Percentiles rank a stretch among this genome's conserved stretches.
Conservation (phyloP, 2,797 vertebrate species). For the Labroides dimidiatus region DNA sequence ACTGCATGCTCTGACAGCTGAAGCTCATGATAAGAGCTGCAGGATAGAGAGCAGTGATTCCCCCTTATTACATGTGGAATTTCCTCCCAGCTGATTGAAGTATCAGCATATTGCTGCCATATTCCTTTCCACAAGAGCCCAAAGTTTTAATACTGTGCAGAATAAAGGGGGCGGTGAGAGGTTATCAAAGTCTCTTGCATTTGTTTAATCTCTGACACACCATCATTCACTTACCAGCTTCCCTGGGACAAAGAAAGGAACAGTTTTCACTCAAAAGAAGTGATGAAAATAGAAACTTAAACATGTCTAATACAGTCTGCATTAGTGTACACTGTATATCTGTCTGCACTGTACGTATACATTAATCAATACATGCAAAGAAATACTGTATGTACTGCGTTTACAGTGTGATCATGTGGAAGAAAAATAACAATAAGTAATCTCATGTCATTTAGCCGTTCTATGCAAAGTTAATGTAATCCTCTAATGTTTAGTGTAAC, state of each 20-base stretch:
- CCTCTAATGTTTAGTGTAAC: conserved; percentile 89
- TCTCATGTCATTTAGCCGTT: conserved; percentile 87
- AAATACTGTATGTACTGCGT: conserved; percentile 81
- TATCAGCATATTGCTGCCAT: conserved; percentile 84
- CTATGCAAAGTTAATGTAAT: conserved; percentile 90
- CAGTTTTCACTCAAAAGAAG: conserved; percentile 34
- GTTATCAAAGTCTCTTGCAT: conserved; percentile 66
- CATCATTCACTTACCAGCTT: conserved; percentile 59
- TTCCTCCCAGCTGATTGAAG: conserved; percentile 84
- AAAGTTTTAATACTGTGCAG: conserved; percentile 78
- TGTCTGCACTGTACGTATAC: conserved; percentile 41
- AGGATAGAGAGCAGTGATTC: conserved; percentile 65
- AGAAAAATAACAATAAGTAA: conserved; percentile 87
- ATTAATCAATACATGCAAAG: conserved; percentile 79
- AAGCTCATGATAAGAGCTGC: conserved; percentile 51
- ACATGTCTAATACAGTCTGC: conserved; percentile 31
- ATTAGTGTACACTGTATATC: conserved; percentile 39
- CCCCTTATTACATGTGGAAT: conserved; percentile 82
- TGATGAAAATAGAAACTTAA: conserved; percentile 35
- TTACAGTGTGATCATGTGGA: conserved; percentile 81
- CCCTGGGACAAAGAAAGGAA: conserved; percentile 40
- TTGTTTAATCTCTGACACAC: conserved; percentile 71
- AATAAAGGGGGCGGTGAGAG: conserved; percentile 66
- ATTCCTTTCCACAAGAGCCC: conserved; percentile 72
- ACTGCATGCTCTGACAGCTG: conserved; percentile 48